Conservation (phyloP, 2,888 invertebrate genomes). For the Anoncus sp. region DNA sequence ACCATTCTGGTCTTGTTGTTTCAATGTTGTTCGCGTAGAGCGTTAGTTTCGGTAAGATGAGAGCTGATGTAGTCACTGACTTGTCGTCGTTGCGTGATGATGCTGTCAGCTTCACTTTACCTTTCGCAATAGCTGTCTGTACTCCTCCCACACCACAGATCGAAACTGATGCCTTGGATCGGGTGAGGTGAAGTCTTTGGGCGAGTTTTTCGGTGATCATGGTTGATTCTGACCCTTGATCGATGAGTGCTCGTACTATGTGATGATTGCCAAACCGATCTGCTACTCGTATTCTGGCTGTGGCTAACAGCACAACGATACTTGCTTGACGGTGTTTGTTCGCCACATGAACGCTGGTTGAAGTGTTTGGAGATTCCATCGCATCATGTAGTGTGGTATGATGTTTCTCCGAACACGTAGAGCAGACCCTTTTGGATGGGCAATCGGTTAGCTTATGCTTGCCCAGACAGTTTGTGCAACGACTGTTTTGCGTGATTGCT, state of each 20-base stretch:
- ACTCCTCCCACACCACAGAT: not conserved
- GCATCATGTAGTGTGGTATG: not conserved
- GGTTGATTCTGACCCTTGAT: slow-evolving; percentile 38
- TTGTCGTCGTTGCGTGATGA: no score
- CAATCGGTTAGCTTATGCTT: not conserved
- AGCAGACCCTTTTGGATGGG: not conserved
- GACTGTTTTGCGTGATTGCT: no score
- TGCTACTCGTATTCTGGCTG: not conserved
- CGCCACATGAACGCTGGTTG: no score
- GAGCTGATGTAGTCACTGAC: no score
- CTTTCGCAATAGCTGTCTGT: not conserved
- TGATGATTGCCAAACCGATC: no score
- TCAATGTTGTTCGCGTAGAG: not conserved
- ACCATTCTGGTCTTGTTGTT: no score
- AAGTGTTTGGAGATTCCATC: no score
- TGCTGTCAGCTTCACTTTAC: no score
- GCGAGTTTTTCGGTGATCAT: slow-evolving; percentile 35
- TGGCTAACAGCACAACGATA: no score
- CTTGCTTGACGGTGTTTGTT: no score
- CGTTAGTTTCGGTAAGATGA: no score
- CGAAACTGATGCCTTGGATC: not conserved
- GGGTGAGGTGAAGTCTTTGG: slow-evolving; percentile 5
- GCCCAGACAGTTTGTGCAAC: not conserved
- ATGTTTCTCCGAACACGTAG: not conserved
- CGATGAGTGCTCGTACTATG: slow-evolving; percentile 35